phyloP scores from a whole-genome alignment of 2,888 invertebrate genomes.

The Ectemnius cavifrons region DNA sequence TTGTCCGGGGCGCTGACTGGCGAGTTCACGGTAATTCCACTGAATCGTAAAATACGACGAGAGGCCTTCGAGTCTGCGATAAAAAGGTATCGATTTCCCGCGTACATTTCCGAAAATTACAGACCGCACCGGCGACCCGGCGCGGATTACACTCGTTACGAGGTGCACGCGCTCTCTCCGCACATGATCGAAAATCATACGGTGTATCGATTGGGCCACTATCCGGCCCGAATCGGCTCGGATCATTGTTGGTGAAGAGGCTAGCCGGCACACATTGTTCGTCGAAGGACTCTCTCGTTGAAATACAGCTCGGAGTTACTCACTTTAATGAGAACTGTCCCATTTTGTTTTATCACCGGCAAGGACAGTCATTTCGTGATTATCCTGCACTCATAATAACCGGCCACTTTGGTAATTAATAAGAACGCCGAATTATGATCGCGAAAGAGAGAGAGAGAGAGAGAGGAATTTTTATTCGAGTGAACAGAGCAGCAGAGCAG shows the following conservation, averaged over 20 bases:
- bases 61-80: slow-evolving; percentile 1
- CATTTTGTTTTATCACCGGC: background rate
- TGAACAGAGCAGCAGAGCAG: background rate
- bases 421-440: background rate
- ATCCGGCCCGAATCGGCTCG: slow-evolving; percentile 7
- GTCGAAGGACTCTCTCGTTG: slow-evolving; percentile 4
- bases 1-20: slow-evolving; percentile 29
- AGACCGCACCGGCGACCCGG: slow-evolving; percentile 33
- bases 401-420: slow-evolving; percentile 1
- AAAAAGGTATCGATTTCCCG: slow-evolving; percentile 54
- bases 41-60: slow-evolving; percentile 32
- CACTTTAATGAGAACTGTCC: background rate
- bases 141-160: slow-evolving; percentile 48
- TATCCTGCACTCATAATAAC: background rate
- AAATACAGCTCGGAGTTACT: slow-evolving; percentile 18
- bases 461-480: background rate
- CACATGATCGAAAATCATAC: slow-evolving; percentile 38
- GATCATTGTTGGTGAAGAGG: background rate
- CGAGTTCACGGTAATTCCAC: slow-evolving; percentile 49
- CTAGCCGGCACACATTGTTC: slow-evolving; percentile 15
- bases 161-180: slow-evolving; percentile 27
- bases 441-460: background rate
- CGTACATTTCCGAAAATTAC: slow-evolving; percentile 58
- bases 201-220: slow-evolving; percentile 9
- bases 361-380: background rate